Percentiles rank a stretch among this genome's conserved stretches.
phyloP scores from a whole-genome alignment of 1,140 invertebrate species.

The Pachypeltis micranthus region DNA sequence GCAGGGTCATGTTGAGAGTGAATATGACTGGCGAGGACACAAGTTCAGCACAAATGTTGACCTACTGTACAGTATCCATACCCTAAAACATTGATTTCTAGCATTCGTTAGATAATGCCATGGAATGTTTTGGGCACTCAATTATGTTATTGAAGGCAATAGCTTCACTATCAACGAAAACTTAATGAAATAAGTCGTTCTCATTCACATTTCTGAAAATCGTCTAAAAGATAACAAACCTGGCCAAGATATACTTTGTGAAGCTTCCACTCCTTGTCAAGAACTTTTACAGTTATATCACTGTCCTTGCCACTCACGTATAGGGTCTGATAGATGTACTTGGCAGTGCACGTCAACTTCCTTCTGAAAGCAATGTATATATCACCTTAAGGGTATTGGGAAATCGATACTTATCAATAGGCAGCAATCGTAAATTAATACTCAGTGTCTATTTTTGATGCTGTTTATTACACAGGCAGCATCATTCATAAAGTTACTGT shows the following conservation, averaged over 20 bases:
- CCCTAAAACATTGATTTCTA: no score
- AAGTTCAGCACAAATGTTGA: no score
- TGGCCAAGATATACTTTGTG: slow-evolving; percentile 69
- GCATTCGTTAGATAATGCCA: no score
- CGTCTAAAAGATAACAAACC: slow-evolving; percentile 32
- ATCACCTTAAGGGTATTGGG: no score
- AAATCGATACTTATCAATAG: no score
- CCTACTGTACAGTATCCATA: no score
- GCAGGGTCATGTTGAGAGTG: no score
- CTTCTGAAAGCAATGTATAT: slow-evolving; percentile 40
- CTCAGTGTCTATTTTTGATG: no score
- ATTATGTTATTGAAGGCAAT: background rate
- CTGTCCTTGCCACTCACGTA: slow-evolving; percentile 65
- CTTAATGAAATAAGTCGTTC: background rate
- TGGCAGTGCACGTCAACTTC: slow-evolving; percentile 57
- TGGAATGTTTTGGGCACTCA: background rate
- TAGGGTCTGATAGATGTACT: slow-evolving; percentile 68
- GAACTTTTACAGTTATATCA: slow-evolving; percentile 59
- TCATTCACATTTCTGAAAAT: background rate
- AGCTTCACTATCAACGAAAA: background rate
- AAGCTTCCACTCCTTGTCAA: slow-evolving; percentile 59
- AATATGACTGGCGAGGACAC: no score
- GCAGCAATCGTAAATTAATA: no score
- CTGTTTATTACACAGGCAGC: no score
- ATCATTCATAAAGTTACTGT: no score